Percentiles rank a stretch among this genome's conserved stretches.
These are phyloP conservation scores for Mus pahari DNA, from an alignment of 2,113 vertebrate species.

Conservation along the genomic window DNA sequence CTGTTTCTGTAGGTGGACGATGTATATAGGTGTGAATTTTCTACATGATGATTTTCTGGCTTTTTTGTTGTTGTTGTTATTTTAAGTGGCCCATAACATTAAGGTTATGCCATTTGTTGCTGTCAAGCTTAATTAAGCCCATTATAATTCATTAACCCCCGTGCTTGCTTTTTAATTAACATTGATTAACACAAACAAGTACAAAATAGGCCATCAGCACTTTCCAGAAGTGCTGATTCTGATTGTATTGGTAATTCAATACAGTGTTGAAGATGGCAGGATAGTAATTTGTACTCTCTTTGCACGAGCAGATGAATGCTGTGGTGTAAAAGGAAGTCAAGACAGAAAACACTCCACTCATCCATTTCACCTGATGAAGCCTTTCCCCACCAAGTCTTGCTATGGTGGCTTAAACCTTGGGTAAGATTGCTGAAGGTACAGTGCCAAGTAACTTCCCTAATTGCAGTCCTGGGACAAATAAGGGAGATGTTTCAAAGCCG, in stretches of 20 bases:
- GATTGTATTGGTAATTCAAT: slow-evolving; percentile 64
- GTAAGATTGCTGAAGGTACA: not conserved
- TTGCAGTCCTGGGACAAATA: slow-evolving; percentile 16
- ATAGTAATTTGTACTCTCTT: slow-evolving; percentile 44
- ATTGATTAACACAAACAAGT: slow-evolving; percentile 65
- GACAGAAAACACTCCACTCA: slow-evolving; percentile 33
- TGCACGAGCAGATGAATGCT: slow-evolving; percentile 47
- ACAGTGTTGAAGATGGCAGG: slow-evolving; percentile 39
- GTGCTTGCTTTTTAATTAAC: slow-evolving; percentile 53
- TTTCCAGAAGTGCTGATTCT: slow-evolving; percentile 67
- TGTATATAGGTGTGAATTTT: slow-evolving; percentile 62
- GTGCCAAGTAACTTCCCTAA: slow-evolving; percentile 28
- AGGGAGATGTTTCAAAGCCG: not conserved
- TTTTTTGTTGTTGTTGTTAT: slow-evolving; percentile 40
- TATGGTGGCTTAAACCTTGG: not conserved
- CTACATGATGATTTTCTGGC: slow-evolving; percentile 28
- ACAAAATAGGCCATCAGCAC: slow-evolving; percentile 60
- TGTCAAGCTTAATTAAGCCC: slow-evolving; percentile 73
- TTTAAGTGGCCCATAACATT: slow-evolving; percentile 1
- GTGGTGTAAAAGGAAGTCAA: slow-evolving; percentile 39
- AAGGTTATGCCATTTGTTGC: slow-evolving; percentile 70
- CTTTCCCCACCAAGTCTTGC: not conserved
- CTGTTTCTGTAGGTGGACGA: not conserved
- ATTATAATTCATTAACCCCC: slow-evolving; percentile 70
- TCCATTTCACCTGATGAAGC: slow-evolving; percentile 11